Percentiles rank a stretch among this genome's conserved stretches.
Conservation (phyloP, 2,113 vertebrate genomes). For the Glareola pratincola region DNA sequence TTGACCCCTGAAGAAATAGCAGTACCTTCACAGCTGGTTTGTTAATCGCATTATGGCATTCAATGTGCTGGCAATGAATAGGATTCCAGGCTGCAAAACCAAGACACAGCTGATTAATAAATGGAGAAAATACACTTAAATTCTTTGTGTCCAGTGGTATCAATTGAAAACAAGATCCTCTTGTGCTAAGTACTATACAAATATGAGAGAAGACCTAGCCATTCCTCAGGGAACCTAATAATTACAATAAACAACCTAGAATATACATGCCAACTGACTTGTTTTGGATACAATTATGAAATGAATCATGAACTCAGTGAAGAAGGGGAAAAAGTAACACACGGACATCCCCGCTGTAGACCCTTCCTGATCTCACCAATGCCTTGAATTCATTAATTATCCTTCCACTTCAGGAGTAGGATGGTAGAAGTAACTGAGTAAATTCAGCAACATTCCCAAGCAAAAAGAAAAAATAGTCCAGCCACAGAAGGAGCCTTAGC, state of each 20-base stretch:
- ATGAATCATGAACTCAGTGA: neutral
- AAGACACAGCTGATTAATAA: constrained; percentile 57
- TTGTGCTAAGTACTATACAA: neutral
- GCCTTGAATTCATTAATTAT: neutral
- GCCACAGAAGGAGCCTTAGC: neutral
- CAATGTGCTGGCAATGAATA: constrained; percentile 98
- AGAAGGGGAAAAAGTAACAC: neutral
- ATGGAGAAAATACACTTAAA: neutral
- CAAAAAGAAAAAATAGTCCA: neutral
- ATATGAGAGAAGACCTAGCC: neutral
- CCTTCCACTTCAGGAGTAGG: neutral
- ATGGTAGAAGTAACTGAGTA: neutral
- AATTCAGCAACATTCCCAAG: neutral
- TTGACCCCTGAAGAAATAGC: neutral
- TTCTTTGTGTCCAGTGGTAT: neutral
- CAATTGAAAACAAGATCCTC: neutral
- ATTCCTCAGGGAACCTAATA: neutral
- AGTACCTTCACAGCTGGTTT: constrained; percentile 99
- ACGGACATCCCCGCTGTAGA: neutral
- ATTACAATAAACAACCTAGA: neutral
- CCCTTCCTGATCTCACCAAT: neutral
- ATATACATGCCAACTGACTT: neutral
- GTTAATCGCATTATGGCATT: constrained; percentile 98
- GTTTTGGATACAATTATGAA: neutral
- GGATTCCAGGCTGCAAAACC: constrained; percentile 94